These are phyloP conservation scores for Graptemys geographica DNA, from an alignment of 2,797 vertebrate species.

Conservation along the genomic window DNA sequence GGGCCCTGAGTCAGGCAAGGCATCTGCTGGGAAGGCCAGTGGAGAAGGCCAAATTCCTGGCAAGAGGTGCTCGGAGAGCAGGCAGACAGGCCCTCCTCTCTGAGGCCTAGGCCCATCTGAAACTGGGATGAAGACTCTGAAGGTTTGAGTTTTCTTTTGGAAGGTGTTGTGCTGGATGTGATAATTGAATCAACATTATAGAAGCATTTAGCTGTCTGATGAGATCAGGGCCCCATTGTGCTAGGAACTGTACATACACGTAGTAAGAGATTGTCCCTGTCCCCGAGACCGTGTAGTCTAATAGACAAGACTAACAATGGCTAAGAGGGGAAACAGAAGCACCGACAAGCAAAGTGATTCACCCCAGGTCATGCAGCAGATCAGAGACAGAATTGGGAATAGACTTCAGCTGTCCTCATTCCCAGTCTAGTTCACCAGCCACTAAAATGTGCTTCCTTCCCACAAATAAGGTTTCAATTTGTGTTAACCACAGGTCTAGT, in stretches of 20 bases:
- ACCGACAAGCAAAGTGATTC: neutral
- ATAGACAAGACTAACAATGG: neutral
- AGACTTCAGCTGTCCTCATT: neutral
- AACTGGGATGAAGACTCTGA: neutral
- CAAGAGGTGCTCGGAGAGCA: neutral
- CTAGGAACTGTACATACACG: rapidly evolving
- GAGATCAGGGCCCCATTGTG: neutral
- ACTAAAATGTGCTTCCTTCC: neutral
- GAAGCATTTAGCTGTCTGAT: neutral
- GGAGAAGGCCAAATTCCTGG: neutral
- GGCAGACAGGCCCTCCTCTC: too few relatives aligned
- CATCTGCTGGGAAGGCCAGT: neutral
- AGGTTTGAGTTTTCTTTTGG: neutral
- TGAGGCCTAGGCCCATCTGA: neutral
- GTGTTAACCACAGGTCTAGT: neutral
- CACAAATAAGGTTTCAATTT: neutral
- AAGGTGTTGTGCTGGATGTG: neutral
- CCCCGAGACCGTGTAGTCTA: rapidly evolving
- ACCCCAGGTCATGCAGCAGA: neutral
- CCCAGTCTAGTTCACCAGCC: neutral
- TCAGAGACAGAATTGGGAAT: neutral
- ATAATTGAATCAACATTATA: neutral
- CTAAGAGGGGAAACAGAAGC: neutral
- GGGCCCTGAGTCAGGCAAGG: neutral
- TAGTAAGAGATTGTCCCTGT: rapidly evolving